A percentile compares a stretch with the other conserved stretches of the same genome.
phyloP scores from a whole-genome alignment of 2,888 invertebrate genomes.

The Heliconius sara region DNA sequence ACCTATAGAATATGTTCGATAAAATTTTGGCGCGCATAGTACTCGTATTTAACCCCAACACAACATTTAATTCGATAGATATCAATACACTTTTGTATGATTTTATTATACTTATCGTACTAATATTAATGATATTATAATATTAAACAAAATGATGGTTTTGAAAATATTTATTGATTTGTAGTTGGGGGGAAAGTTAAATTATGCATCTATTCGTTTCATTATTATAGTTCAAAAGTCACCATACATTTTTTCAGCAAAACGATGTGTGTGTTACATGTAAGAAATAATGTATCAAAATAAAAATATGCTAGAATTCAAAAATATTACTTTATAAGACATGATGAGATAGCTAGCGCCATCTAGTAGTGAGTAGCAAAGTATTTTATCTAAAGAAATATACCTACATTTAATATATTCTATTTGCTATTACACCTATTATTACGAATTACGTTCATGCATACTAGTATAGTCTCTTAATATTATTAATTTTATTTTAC shows the following conservation, averaged over 20 bases:
- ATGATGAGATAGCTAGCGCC: slow-evolving; percentile 55
- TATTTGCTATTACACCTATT: neutral
- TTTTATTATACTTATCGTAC: neutral
- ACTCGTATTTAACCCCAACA: neutral
- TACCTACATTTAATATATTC: neutral
- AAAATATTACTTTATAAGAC: neutral
- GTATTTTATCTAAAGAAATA: neutral
- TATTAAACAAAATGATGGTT: no score
- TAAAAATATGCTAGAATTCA: neutral
- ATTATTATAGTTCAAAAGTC: no score
- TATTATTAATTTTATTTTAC: neutral
- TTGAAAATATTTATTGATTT: no score
- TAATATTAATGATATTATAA: neutral
- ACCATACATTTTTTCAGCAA: neutral
- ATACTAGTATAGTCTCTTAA: neutral
- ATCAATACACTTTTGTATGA: neutral
- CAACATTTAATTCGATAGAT: neutral
- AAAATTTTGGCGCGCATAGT: neutral
- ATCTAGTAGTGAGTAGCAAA: slow-evolving; percentile 71
- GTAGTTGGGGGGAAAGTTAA: no score
- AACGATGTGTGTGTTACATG: neutral
- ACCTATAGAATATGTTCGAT: neutral
- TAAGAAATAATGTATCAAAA: neutral
- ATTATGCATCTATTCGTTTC: no score
- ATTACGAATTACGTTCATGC: neutral